Evolutionary conservation across 37 sponge, comb jelly and placozoan genomes (phyloP).

Genomic region (Spongilla lacustris): DNA sequence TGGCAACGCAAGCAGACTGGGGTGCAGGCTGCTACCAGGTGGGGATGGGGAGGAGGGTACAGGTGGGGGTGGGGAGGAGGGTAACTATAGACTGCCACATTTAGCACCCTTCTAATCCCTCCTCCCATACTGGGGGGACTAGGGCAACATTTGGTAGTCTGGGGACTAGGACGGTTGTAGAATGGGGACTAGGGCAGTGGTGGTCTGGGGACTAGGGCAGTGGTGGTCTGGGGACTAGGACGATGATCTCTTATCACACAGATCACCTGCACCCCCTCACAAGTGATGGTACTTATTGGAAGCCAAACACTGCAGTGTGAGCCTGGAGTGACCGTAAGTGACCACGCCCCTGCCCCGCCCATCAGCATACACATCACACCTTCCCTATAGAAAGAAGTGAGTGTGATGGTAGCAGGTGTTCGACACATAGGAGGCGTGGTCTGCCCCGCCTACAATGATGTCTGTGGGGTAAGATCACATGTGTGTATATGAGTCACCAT

Average conservation of each 20-base stretch:
- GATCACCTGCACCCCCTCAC: slow-evolving; percentile 13
- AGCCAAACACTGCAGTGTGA: background rate
- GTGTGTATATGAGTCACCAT: background rate
- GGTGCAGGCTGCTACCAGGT: slow-evolving; percentile 65
- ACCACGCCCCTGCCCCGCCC: too few species aligned
- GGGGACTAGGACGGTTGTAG: too few species aligned
- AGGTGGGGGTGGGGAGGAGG: background rate
- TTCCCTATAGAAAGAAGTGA: slow-evolving; percentile 5
- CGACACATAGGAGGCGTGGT: slow-evolving; percentile 23
- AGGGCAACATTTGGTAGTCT: too few species aligned
- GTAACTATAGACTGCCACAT: too few species aligned
- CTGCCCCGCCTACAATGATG: slow-evolving; percentile 49
- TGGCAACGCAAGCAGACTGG: slow-evolving; percentile 4
- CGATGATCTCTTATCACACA: slow-evolving; percentile 15
- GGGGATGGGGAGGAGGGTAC: background rate
- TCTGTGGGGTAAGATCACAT: slow-evolving; percentile 48
- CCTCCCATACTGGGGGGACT: too few species aligned
- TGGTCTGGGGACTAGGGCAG: too few species aligned
- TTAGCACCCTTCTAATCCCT: too few species aligned
- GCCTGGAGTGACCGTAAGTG: background rate
- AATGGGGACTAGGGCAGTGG: too few species aligned
- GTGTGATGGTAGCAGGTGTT: background rate
- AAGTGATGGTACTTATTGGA: slow-evolving; percentile 4
- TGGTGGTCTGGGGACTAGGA: too few species aligned
- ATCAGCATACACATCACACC: background rate